phyloP scores from a whole-genome alignment of 2,113 vertebrate genomes.

The Marmota monax region DNA sequence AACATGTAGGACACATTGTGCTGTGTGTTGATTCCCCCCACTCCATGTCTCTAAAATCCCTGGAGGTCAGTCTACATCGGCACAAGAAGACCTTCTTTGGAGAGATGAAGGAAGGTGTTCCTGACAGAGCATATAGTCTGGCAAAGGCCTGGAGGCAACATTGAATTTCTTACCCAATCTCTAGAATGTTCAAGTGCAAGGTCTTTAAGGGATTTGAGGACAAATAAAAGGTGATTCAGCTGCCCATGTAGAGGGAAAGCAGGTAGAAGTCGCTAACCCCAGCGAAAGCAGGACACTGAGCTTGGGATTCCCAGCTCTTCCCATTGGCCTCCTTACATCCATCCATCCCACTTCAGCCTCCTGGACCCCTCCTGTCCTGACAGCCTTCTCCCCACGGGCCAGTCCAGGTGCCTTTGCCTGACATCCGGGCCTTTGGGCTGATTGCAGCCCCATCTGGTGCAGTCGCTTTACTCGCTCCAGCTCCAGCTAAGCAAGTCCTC shows the following conservation, averaged over 20 bases:
- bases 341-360: neutral
- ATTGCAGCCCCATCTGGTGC: too few relatives aligned
- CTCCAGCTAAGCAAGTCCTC: neutral
- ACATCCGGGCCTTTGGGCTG: neutral
- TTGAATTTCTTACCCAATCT: neutral
- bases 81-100: neutral
- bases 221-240: neutral
- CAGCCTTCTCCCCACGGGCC: neutral
- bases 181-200: neutral
- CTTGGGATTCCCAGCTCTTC: neutral
- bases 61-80: neutral
- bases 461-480: neutral
- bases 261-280: accelerated
- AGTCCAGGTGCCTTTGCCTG: neutral
- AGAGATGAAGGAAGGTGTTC: neutral
- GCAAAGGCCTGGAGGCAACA: neutral
- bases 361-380: neutral
- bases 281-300: neutral
- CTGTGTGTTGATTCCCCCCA: neutral
- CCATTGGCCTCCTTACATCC: neutral
- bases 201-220: conserved; percentile 28
- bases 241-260: neutral
- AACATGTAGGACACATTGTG: neutral
- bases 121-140: neutral
- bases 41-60: neutral